Percentiles rank a stretch among this genome's conserved stretches.
Conservation (phyloP, 2,113 vertebrate genomes). For the Podocnemis expansa region DNA sequence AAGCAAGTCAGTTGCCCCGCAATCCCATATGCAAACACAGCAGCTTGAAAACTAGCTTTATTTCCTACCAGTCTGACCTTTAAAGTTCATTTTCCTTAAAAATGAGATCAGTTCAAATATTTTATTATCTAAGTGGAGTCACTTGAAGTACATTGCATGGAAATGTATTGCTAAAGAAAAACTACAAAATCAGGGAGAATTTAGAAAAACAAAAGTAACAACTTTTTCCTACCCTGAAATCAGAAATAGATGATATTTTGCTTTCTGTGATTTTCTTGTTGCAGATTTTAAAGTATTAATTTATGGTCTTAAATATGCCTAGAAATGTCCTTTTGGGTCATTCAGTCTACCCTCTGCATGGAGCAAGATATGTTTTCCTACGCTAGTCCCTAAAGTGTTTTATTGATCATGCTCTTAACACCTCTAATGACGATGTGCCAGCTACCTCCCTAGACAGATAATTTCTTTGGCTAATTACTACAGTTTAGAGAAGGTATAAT, state of each 20-base stretch:
- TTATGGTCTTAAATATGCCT: background rate
- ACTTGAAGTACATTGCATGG: slow-evolving; percentile 19
- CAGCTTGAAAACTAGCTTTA: slow-evolving; percentile 4
- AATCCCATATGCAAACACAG: background rate
- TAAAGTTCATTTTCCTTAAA: slow-evolving; percentile 60
- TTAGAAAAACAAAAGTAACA: slow-evolving; percentile 34
- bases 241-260: background rate
- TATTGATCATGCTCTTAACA: background rate
- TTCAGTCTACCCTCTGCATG: background rate
- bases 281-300: background rate
- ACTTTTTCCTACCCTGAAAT: background rate
- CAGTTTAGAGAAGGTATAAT: slow-evolving; percentile 44
- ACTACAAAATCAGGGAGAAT: slow-evolving; percentile 40
- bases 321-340: background rate
- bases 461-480: slow-evolving; percentile 42
- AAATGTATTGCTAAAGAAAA: slow-evolving; percentile 35
- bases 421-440: background rate
- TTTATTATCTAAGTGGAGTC: slow-evolving; percentile 60
- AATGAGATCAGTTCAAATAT: slow-evolving; percentile 53
- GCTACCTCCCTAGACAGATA: background rate
- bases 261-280: background rate
- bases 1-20: background rate
- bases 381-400: background rate
- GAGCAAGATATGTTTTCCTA: background rate
- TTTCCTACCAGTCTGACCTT: slow-evolving; percentile 55